Conservation (phyloP, 1,140 invertebrate genomes). For the Gonatopus flavifemur region DNA sequence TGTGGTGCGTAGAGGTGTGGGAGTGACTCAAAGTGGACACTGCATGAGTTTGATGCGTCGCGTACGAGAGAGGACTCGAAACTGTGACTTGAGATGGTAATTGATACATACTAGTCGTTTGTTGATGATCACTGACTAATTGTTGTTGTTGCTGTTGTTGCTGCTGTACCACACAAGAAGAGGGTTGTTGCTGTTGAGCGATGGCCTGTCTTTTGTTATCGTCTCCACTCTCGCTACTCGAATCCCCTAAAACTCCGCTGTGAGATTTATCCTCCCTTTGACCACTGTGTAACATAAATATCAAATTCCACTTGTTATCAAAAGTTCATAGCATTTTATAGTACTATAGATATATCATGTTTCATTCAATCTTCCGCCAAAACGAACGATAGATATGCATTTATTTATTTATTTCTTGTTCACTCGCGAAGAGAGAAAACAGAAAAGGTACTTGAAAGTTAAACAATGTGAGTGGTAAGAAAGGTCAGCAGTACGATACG, state of each 20-base stretch:
- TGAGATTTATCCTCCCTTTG: conserved; percentile 54
- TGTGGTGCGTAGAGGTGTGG: conserved; percentile 49
- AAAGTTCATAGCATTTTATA: too few species aligned
- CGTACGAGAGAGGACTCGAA: conserved; percentile 53
- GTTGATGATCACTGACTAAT: conserved; percentile 47
- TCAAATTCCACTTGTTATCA: too few species aligned
- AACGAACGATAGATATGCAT: too few species aligned
- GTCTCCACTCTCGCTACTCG: conserved; percentile 55
- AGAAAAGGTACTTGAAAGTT: too few species aligned
- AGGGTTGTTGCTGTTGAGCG: conserved; percentile 31
- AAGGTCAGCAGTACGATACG: too few species aligned
- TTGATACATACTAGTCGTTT: conserved; percentile 58
- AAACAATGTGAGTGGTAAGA: too few species aligned
- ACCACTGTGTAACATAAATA: conserved; percentile 41
- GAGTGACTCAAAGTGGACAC: conserved; percentile 42
- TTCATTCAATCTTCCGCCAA: too few species aligned
- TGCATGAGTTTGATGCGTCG: conserved; percentile 48
- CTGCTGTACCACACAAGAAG: conserved; percentile 38
- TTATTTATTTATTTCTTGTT: too few species aligned
- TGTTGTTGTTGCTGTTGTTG: conserved; percentile 46
- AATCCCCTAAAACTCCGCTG: conserved; percentile 44
- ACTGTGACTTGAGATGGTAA: conserved; percentile 54
- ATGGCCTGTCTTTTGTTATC: conserved; percentile 45
- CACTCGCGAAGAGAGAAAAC: too few species aligned
- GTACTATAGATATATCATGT: too few species aligned